Conservation (phyloP, 2,797 vertebrate species). For the Loriculus beryllinus region DNA sequence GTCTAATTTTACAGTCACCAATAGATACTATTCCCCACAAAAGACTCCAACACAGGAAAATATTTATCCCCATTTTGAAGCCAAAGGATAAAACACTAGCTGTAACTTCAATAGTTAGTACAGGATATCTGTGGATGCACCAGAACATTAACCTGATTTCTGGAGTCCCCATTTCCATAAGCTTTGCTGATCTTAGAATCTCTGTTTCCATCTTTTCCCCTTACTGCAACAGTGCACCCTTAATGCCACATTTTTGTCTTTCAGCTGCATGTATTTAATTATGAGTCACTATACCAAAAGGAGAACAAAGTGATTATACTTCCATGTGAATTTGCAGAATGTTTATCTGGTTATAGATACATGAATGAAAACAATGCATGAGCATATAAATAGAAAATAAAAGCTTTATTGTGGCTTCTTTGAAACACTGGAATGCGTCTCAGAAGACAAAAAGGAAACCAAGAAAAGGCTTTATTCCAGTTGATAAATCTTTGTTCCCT, state of each 20-base stretch:
- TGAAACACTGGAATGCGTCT: constrained; percentile 65
- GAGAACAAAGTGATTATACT: constrained; percentile 60
- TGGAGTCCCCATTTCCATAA: not conserved
- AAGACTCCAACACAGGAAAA: not conserved
- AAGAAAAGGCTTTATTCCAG: constrained; percentile 48
- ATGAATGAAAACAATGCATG: constrained; percentile 45
- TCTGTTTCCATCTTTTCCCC: not conserved
- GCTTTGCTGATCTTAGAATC: not conserved
- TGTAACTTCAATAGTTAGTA: not conserved
- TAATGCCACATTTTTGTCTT: not conserved
- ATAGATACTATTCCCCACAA: not conserved
- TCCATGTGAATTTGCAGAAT: constrained; percentile 37
- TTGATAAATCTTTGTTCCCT: constrained; percentile 61
- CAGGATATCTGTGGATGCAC: not conserved
- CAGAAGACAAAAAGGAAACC: constrained; percentile 16
- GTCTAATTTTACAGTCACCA: not conserved
- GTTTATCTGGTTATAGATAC: constrained; percentile 65
- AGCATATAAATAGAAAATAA: constrained; percentile 64
- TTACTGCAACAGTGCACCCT: not conserved
- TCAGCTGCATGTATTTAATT: constrained; percentile 48
- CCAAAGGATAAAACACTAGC: not conserved
- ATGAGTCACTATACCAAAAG: constrained; percentile 47
- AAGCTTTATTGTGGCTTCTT: constrained; percentile 65
- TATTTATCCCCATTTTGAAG: not conserved
- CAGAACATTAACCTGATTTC: not conserved